phyloP scores from a whole-genome alignment of 2,113 vertebrate species.

The Xiphophorus hellerii region DNA sequence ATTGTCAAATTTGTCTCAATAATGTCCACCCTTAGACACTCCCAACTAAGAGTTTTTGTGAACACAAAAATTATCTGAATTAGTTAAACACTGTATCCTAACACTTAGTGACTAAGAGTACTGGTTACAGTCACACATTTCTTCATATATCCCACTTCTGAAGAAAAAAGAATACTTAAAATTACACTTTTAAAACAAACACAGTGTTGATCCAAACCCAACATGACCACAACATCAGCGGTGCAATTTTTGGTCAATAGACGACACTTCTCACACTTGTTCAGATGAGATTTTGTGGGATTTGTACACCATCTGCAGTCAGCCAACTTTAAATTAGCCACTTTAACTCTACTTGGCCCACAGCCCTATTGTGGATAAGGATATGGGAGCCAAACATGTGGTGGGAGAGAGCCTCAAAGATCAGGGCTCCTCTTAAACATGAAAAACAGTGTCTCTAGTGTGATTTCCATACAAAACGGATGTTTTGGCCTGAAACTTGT shows the following conservation, averaged over 20 bases:
- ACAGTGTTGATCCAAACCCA: conserved; percentile 8
- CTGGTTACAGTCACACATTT: not conserved
- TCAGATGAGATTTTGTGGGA: conserved; percentile 12
- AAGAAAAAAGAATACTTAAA: not conserved
- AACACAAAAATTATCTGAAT: too few species aligned
- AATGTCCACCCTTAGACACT: too few species aligned
- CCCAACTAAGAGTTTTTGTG: too few species aligned
- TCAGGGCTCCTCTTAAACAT: not conserved
- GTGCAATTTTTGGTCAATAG: conserved; percentile 13
- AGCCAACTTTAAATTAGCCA: conserved; percentile 19
- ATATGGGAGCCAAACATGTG: not conserved
- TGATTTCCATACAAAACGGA: not conserved
- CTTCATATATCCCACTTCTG: conserved; percentile 23
- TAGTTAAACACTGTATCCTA: not conserved
- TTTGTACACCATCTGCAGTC: conserved; percentile 16
- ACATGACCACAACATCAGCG: not conserved
- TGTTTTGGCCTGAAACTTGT: not conserved
- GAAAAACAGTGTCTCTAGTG: not conserved
- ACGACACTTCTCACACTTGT: conserved; percentile 6
- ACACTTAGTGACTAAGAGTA: not conserved
- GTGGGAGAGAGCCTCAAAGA: not conserved
- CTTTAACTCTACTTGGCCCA: conserved; percentile 7
- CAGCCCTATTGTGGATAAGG: not conserved
- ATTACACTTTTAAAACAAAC: not conserved
- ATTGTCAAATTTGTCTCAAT: too few species aligned